These are phyloP conservation scores for Porites cylindrica DNA, from an alignment of 92 coral and sea anemone species.

Conservation along the genomic window DNA sequence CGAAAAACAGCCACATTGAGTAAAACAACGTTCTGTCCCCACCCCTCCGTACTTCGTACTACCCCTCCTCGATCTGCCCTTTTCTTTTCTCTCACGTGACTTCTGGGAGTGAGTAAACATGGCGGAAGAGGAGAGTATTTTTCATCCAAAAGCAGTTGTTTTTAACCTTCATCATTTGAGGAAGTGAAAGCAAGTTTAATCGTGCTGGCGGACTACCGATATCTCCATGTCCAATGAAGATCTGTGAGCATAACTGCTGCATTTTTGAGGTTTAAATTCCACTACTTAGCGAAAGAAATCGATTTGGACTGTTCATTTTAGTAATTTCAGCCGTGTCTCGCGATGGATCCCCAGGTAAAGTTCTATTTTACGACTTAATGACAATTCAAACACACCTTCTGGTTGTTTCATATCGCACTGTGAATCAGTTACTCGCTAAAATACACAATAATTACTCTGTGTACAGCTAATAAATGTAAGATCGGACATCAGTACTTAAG, in stretches of 20 bases:
- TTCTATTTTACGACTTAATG: not conserved
- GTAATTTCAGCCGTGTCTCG: not conserved
- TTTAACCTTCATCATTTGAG: not conserved
- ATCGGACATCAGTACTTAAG: too few relatives aligned
- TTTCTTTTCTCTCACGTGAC: slow-evolving; percentile 17
- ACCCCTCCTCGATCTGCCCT: not conserved
- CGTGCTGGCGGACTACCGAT: not conserved
- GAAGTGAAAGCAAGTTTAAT: not conserved
- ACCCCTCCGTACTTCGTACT: not conserved
- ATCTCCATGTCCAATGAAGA: not conserved
- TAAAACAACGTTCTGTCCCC: not conserved
- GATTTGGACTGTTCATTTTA: slow-evolving; percentile 6
- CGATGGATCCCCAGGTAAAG: slow-evolving; percentile 45
- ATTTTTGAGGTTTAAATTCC: not conserved
- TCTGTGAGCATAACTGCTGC: not conserved
- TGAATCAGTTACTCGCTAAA: not conserved
- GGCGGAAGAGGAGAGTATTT: slow-evolving; percentile 6
- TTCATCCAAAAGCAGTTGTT: not conserved
- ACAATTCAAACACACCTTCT: not conserved
- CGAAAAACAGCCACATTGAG: too few relatives aligned
- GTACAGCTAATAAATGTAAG: too few relatives aligned
- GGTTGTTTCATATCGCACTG: not conserved
- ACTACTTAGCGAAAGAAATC: not conserved
- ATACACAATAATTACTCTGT: not conserved
- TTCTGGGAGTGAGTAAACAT: not conserved